A percentile compares a stretch with the other conserved stretches of the same genome.
Conservation (phyloP, 2,797 vertebrate genomes). For the Acestrorhynchus altus region DNA sequence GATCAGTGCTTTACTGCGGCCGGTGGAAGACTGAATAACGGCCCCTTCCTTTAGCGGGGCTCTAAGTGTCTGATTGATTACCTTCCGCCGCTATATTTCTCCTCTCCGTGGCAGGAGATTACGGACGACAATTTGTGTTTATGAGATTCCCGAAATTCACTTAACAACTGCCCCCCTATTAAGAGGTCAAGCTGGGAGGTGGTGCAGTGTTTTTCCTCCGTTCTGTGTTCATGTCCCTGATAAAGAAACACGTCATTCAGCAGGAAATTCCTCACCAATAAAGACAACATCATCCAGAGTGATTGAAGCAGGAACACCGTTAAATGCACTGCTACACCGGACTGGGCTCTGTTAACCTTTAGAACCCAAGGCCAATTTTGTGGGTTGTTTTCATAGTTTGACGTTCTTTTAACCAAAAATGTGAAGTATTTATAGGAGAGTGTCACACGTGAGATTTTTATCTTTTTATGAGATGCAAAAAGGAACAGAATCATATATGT, state of each 20-base stretch:
- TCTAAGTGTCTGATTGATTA: conserved; percentile 71
- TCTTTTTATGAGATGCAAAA: too few species aligned
- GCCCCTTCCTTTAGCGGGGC: conserved; percentile 24
- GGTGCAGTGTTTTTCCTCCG: conserved; percentile 33
- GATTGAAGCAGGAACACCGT: too few species aligned
- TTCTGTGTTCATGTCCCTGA: neutral
- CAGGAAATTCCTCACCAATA: neutral
- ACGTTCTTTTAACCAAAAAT: too few species aligned
- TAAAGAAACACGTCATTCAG: conserved; percentile 2
- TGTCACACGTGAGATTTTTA: too few species aligned
- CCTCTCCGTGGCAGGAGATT: conserved; percentile 64
- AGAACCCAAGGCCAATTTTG: too few species aligned
- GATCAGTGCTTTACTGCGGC: neutral
- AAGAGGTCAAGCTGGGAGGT: conserved; percentile 59
- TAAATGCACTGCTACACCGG: too few species aligned
- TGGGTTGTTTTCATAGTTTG: too few species aligned
- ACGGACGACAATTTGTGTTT: conserved; percentile 70
- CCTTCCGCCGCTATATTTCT: conserved; percentile 64
- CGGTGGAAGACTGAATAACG: conserved; percentile 39
- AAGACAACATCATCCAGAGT: neutral
- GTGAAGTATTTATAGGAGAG: too few species aligned
- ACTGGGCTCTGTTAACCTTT: too few species aligned
- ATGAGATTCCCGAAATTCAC: conserved; percentile 69
- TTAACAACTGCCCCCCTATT: conserved; percentile 62
- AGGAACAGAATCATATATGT: too few species aligned